These are phyloP conservation scores for Anthopleura xanthogrammica DNA, from an alignment of 92 coral and sea anemone genomes.

Conservation along the genomic window DNA sequence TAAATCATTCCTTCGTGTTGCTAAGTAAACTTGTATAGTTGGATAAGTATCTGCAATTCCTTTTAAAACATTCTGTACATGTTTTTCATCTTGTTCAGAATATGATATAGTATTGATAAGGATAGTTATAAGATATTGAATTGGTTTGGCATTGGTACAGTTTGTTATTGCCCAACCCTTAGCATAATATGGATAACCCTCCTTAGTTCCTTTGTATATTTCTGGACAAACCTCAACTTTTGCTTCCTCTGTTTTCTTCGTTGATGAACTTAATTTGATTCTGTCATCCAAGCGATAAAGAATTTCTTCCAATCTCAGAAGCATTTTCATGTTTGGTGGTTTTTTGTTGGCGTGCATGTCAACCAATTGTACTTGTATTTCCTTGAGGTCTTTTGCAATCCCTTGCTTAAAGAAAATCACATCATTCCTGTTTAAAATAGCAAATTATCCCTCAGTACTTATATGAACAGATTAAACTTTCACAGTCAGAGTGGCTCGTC, in stretches of 20 bases:
- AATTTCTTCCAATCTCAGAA: constrained; percentile 9
- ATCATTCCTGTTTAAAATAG: not conserved
- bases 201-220: constrained; percentile 22
- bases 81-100: constrained; percentile 19
- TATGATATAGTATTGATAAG: constrained; percentile 37
- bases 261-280: not conserved
- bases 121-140: constrained; percentile 31
- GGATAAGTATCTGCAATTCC: constrained; percentile 47
- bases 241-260: not conserved
- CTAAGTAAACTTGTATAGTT: constrained; percentile 31
- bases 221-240: constrained; percentile 49
- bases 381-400: constrained; percentile 8
- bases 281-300: constrained; percentile 19
- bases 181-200: constrained; percentile 49
- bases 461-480: too few relatives aligned
- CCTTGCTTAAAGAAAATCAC: not conserved
- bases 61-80: constrained; percentile 29
- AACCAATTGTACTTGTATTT: constrained; percentile 15
- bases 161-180: constrained; percentile 45
- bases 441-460: too few relatives aligned
- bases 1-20: constrained; percentile 11
- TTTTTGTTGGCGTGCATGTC: not conserved
- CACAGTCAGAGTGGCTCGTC: too few relatives aligned
- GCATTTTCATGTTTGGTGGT: not conserved
- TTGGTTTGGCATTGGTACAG: constrained; percentile 40